Percentiles rank a stretch among this genome's conserved stretches.
These are phyloP conservation scores for Zaprionus capensis DNA, from an alignment of 1,140 invertebrate genomes.

Conservation along the genomic window DNA sequence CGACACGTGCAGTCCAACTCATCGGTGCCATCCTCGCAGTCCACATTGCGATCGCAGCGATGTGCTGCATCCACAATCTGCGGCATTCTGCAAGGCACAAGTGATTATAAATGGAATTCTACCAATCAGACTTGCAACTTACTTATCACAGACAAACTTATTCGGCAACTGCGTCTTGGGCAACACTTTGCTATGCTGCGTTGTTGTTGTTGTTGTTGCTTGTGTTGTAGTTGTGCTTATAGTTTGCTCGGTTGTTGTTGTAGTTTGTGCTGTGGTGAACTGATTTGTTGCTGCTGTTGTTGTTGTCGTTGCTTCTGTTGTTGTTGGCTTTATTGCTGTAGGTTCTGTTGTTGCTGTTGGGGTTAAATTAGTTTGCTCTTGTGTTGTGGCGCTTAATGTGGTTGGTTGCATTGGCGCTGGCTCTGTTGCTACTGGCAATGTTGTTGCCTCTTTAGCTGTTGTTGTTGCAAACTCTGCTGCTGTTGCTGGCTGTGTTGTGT, in stretches of 20 bases:
- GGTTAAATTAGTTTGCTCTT: conserved; percentile 5
- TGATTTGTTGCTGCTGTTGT: background rate
- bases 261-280: conserved; percentile 2
- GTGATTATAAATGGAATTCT: background rate
- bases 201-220: conserved; percentile 26
- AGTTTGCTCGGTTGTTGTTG: conserved; percentile 18
- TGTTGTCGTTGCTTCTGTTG: background rate
- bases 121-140: conserved; percentile 24
- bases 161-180: conserved; percentile 44
- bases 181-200: conserved; percentile 7
- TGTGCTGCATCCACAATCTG: conserved; percentile 87
- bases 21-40: conserved; percentile 93
- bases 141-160: conserved; percentile 79
- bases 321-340: conserved; percentile 6
- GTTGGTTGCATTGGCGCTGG: background rate
- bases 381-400: background rate
- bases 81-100: conserved; percentile 85
- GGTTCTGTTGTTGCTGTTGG: conserved; percentile 2
- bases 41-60: conserved; percentile 89
- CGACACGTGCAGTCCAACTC: conserved; percentile 90
- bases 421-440: background rate
- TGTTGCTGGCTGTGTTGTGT: background rate
- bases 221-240: conserved; percentile 5
- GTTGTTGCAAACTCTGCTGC: conserved; percentile 4
- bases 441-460: conserved; percentile 15